A percentile compares a stretch with the other conserved stretches of the same genome.
phyloP scores from a whole-genome alignment of 2,113 vertebrate species.

The Epinephelus moara region DNA sequence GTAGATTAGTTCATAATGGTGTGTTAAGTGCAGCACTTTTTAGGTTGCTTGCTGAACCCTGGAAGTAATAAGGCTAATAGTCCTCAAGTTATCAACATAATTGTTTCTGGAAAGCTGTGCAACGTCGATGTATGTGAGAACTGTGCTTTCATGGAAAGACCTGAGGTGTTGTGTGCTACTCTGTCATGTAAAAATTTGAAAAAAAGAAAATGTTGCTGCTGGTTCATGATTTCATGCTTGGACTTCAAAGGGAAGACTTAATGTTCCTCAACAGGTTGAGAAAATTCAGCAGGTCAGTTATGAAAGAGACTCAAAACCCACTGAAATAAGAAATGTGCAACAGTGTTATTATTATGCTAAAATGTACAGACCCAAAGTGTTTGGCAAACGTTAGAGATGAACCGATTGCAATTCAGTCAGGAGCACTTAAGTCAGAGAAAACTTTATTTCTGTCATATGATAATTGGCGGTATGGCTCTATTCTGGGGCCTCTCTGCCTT shows the following conservation, averaged over 20 bases:
- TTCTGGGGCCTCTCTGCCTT: too few relatives aligned
- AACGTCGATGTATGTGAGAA: slow-evolving; percentile 24
- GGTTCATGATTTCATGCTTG: slow-evolving; percentile 27
- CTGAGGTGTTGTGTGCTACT: slow-evolving; percentile 42
- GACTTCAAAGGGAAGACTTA: slow-evolving; percentile 20
- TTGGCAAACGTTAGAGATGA: too few relatives aligned
- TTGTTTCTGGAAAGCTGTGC: slow-evolving; percentile 41
- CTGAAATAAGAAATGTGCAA: neutral
- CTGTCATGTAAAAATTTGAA: slow-evolving; percentile 7
- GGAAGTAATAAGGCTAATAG: slow-evolving; percentile 63
- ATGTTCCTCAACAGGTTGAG: slow-evolving; percentile 21
- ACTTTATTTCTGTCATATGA: too few relatives aligned
- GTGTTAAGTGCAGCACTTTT: slow-evolving; percentile 49
- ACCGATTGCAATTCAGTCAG: too few relatives aligned
- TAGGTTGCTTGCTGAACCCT: slow-evolving; percentile 61
- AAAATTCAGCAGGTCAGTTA: neutral
- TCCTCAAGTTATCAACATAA: slow-evolving; percentile 56
- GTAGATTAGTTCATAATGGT: slow-evolving; percentile 68
- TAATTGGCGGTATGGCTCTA: too few relatives aligned
- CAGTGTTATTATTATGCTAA: slow-evolving; percentile 8
- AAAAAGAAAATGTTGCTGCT: neutral
- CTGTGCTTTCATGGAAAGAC: slow-evolving; percentile 15
- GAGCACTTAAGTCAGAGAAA: too few relatives aligned
- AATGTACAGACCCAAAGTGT: neutral
- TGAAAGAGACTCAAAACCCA: slow-evolving; percentile 13